Evolutionary conservation across 2,888 invertebrate genomes (phyloP).

Genomic region (Trichacis sp.): DNA sequence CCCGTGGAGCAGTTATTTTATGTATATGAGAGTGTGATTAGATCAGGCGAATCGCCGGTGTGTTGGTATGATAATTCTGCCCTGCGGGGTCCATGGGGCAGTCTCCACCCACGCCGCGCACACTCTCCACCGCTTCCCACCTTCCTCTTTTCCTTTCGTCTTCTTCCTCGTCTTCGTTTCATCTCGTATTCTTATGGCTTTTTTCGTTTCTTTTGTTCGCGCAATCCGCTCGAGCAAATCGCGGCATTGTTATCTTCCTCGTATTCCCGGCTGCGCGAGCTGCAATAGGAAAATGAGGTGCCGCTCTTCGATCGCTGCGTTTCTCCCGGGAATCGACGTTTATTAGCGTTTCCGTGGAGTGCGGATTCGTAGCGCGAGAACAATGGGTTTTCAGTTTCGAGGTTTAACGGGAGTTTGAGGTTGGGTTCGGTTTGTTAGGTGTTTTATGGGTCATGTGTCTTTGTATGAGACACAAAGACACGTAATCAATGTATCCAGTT

Average conservation of each 20-base stretch:
- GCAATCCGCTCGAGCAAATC: slow-evolving; percentile 41
- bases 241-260: slow-evolving; percentile 37
- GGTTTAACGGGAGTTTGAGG: too few relatives aligned
- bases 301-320: slow-evolving; percentile 23
- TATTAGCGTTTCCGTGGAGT: slow-evolving; percentile 1
- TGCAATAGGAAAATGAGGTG: slow-evolving; percentile 35
- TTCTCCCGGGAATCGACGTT: slow-evolving; percentile 7
- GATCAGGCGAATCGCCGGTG: slow-evolving; percentile 62
- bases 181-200: slow-evolving; percentile 32
- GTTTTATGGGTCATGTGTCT: too few relatives aligned
- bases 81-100: slow-evolving; percentile 62
- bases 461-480: too few relatives aligned
- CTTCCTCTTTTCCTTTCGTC: slow-evolving; percentile 41
- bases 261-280: slow-evolving; percentile 17
- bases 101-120: slow-evolving; percentile 66
- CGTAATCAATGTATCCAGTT: too few relatives aligned
- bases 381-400: too few relatives aligned
- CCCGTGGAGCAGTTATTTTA: slow-evolving; percentile 68
- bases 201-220: slow-evolving; percentile 31
- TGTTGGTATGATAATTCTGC: slow-evolving; percentile 69
- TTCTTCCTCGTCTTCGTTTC: slow-evolving; percentile 34
- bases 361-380: too few relatives aligned
- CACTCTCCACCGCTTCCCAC: slow-evolving; percentile 49
- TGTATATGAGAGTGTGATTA: slow-evolving; percentile 69
- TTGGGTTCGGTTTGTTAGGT: too few relatives aligned